Evolutionary conservation across 2,888 invertebrate species (phyloP).

Genomic region (Rhogogaster chlorosoma): DNA sequence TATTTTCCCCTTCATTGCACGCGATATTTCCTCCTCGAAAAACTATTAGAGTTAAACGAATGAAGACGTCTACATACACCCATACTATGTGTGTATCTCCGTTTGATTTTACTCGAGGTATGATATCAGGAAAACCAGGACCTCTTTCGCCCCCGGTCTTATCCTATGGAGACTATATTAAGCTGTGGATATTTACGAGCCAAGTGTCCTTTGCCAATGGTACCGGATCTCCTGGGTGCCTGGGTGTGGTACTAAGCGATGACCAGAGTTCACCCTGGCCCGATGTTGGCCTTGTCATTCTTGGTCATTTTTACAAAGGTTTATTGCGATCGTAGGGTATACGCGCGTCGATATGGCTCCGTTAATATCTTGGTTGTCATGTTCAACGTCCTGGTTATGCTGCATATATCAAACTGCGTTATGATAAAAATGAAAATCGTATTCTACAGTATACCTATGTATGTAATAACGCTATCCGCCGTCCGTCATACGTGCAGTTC

Average conservation of each 20-base stretch:
- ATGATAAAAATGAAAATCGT: neutral
- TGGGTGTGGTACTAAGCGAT: slow-evolving; percentile 63
- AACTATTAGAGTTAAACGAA: neutral
- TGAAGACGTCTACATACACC: neutral
- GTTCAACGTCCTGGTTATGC: slow-evolving; percentile 46
- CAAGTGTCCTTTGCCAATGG: slow-evolving; percentile 68
- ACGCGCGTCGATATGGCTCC: slow-evolving; percentile 22
- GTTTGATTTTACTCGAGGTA: neutral
- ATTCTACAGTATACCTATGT: neutral
- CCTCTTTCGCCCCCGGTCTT: slow-evolving; percentile 33
- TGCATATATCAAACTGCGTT: slow-evolving; percentile 26
- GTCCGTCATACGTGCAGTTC: neutral
- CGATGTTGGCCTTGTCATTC: slow-evolving; percentile 27
- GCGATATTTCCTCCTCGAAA: neutral
- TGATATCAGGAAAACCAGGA: slow-evolving; percentile 1
- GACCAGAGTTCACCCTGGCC: slow-evolving; percentile 31
- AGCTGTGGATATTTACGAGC: slow-evolving; percentile 66
- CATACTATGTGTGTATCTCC: neutral
- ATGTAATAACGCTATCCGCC: neutral
- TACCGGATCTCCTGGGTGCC: slow-evolving; percentile 64
- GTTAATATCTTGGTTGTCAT: slow-evolving; percentile 36
- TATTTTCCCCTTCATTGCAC: neutral
- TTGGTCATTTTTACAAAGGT: slow-evolving; percentile 25
- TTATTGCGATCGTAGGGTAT: slow-evolving; percentile 38
- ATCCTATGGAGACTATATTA: slow-evolving; percentile 37